Percentiles rank a stretch among this genome's conserved stretches.
These are phyloP conservation scores for human DNA, from an alignment of 2,113 vertebrate genomes.

Conservation along the genomic window GRCh38 chr11:15156501-15157000, in stretches of 20 bases:
- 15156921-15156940: constrained; percentile 53
- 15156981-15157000: constrained; percentile 68
- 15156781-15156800: background rate
- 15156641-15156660: background rate
- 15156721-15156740: background rate
- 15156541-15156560: background rate
- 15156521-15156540: background rate
- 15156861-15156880: background rate
- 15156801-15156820: constrained; percentile 16
- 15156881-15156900: background rate
- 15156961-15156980: constrained; percentile 29
- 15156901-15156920: background rate
- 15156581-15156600: background rate
- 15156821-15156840: background rate
- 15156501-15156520: background rate
- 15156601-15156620: background rate
- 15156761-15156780: background rate
- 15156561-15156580: background rate
- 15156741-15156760: background rate
- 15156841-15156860: background rate
- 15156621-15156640: background rate
- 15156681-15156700: background rate
- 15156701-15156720: background rate
- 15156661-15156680: background rate
- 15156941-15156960: background rate